Base-by-base conservation (phyloP, 2,888 invertebrate species). In the Phengaris alcon region DNA sequence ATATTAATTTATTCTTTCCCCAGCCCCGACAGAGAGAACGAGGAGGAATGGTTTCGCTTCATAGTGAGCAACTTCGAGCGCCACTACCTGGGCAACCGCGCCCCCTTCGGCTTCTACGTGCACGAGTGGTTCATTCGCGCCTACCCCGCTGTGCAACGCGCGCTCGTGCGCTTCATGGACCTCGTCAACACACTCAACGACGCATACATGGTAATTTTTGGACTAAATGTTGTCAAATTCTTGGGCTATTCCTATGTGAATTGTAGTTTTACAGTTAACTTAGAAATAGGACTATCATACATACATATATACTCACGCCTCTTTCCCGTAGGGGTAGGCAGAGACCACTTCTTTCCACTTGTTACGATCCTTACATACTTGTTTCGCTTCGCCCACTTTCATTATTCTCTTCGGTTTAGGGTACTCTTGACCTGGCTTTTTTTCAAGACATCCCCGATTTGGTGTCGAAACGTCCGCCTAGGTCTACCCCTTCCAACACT, bases 61-160 rank as follows among this genome's bases (percentile, higher is more conserved):
- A 94, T 96, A 81, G 84, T 94, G 74, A 83, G 84, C 0, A 96
- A 96, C 86, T 96, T 97, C 81, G 87, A 94, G 70, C 90, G 94
- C 1, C 95, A 96, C 80, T 96, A 96, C 84, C 79, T 90, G 1
- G 91, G 93, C 6, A 96, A 94, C 83, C 90, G 94, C 0, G 95
- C 96, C 6, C 96, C 96, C 0, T 96, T 96, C 82, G 95, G 96
- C 1, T 93, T 96, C 81, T 96, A 94, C 83, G 85, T 95, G 73
- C 96, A 96, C 82, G 95, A 96, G 4, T 95, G 95, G 95, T 95
- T 95, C 80, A 75, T 93, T 0, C 15, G 76, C 0, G 78, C 79
- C 1, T 87, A 91, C 76, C 88, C 90, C 12, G 90, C 91, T 46
- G 85, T 94, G 55, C 86, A 88, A 9, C 84, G 87, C 0, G 95